These are phyloP conservation scores for Dolomedes plantarius DNA, from an alignment of 2,888 invertebrate species.

Conservation along the genomic window DNA sequence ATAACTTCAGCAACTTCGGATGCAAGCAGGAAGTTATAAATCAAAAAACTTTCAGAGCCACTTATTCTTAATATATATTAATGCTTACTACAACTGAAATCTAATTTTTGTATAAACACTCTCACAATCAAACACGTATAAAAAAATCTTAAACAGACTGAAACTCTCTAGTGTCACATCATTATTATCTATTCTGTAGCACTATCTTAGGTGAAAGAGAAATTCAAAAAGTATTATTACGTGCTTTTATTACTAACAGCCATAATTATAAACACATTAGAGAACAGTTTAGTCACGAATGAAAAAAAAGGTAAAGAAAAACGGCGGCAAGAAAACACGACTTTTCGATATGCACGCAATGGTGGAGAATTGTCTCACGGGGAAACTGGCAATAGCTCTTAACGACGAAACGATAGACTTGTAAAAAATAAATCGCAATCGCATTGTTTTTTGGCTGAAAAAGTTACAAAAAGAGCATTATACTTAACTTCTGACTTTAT, in stretches of 20 bases:
- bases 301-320: conserved; percentile 21
- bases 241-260: conserved; percentile 30
- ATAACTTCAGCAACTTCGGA: background rate
- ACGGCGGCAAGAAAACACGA: conserved; percentile 10
- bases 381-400: conserved; percentile 33
- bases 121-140: background rate
- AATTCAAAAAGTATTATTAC: conserved; percentile 28
- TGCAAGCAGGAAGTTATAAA: background rate
- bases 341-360: conserved; percentile 46
- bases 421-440: conserved; percentile 32
- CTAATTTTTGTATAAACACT: background rate
- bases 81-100: background rate
- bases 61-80: background rate
- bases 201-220: background rate
- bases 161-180: background rate
- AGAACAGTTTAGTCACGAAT: conserved; percentile 37
- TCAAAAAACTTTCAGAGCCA: background rate
- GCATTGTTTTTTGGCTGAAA: conserved; percentile 20
- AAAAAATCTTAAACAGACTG: background rate
- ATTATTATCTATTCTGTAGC: background rate
- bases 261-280: conserved; percentile 60
- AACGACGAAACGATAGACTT: conserved; percentile 17
- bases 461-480: background rate
- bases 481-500: background rate
- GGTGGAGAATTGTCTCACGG: conserved; percentile 17